phyloP scores from a whole-genome alignment of 2,888 invertebrate species.

The Sussaba pulchella region DNA sequence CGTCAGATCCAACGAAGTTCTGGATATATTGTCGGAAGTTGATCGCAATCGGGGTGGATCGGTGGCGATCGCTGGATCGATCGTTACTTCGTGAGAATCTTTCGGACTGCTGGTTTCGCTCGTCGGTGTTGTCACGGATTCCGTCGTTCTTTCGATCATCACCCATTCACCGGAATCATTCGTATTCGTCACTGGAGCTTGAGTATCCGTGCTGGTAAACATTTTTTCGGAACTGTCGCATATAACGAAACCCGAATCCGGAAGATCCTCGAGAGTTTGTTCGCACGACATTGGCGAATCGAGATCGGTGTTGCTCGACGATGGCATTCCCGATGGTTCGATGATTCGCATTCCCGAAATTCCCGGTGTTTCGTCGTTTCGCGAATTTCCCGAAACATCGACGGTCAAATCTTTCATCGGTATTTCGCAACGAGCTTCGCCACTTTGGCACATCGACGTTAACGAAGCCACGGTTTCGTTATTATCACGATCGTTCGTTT shows the following conservation, averaged over 20 bases:
- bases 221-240: slow-evolving; percentile 79
- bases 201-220: slow-evolving; percentile 78
- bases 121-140: slow-evolving; percentile 77
- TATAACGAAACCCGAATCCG: slow-evolving; percentile 78
- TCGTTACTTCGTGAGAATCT: slow-evolving; percentile 75
- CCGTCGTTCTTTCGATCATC: slow-evolving; percentile 78
- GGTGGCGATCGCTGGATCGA: slow-evolving; percentile 77
- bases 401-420: slow-evolving; percentile 45
- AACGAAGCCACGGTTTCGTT: slow-evolving; percentile 30
- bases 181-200: slow-evolving; percentile 73
- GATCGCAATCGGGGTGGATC: slow-evolving; percentile 76
- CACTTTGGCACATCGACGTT: slow-evolving; percentile 50
- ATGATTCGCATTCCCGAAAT: slow-evolving; percentile 69
- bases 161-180: slow-evolving; percentile 81
- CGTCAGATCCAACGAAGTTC: slow-evolving; percentile 79
- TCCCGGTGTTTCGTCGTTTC: slow-evolving; percentile 62
- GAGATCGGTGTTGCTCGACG: slow-evolving; percentile 78
- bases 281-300: slow-evolving; percentile 83
- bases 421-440: slow-evolving; percentile 52
- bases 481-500: background rate
- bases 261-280: slow-evolving; percentile 79
- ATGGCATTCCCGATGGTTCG: slow-evolving; percentile 69
- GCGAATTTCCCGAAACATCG: slow-evolving; percentile 53
- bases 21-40: slow-evolving; percentile 78
- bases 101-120: slow-evolving; percentile 78